Base-by-base conservation (phyloP, 2,888 invertebrate species). In the Gymnosoma rotundatum region DNA sequence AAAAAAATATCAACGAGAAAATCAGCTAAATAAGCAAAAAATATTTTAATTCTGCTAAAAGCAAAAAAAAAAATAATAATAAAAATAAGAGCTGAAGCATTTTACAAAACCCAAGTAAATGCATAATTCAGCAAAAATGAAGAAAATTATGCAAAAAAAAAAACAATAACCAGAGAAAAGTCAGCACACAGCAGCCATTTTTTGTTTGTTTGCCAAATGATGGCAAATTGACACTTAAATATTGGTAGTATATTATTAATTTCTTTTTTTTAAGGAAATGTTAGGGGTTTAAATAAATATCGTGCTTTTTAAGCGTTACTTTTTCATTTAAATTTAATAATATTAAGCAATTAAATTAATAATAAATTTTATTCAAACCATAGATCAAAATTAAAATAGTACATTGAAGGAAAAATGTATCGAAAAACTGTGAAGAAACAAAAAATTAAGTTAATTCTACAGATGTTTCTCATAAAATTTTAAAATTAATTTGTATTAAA, bases 91-190 rank as follows among this genome's bases (percentile, higher is more conserved):
- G 50, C 32, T 60, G 21, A 60, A 70, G 18, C 45, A 83, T 76
- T 76, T 67, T 67, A 70, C 14, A 81, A 69, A 81, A 16, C 45
- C 78, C 83, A 78, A 85, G 82, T 78, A 85, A 86, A 86, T 86
- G 85, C 85, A 87, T 87, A 85, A 86, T 87, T 87, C 87, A 87
- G 86, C 87, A 84, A 73, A 87, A 70, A 78, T 78, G 61, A 72
- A n/a, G 25, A 42, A 76, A 66, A 50, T 42, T 54, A 60, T 52
- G 61, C 45, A 73, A 45, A 69, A 32, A 82, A 61, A 52, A 21
- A 32, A 48, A 58, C 52, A 67, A 56, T 21, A 25, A 50, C 7
- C 32, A 32, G 58, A 56, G 74, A 21, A 63, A 79, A 75, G 69
- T 50, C 75, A 64, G 69, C 67, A 45, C 8, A 63, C 42, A 12